A percentile compares a stretch with the other conserved stretches of the same genome.
phyloP scores from a whole-genome alignment of 1,140 invertebrate species.

The Drosophila kohkoa region DNA sequence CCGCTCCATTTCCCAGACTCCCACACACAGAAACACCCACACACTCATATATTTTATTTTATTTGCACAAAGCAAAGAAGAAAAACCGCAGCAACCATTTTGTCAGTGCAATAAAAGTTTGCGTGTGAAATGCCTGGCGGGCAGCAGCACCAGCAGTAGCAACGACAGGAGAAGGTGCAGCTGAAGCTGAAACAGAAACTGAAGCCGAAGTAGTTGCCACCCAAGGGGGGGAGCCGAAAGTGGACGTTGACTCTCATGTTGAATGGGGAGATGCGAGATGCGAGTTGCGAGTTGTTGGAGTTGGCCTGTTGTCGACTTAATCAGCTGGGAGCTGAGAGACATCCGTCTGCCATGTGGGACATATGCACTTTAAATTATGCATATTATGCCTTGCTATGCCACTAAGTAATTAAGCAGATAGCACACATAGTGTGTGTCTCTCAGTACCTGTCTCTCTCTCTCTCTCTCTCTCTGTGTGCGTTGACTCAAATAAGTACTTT shows the following conservation, averaged over 20 bases:
- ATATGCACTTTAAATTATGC: slow-evolving; percentile 82
- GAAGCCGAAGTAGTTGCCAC: not conserved
- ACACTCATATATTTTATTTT: slow-evolving; percentile 35
- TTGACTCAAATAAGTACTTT: slow-evolving; percentile 67
- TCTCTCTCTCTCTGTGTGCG: slow-evolving; percentile 29
- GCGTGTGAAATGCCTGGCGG: slow-evolving; percentile 75
- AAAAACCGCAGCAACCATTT: slow-evolving; percentile 69
- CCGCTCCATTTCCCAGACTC: slow-evolving; percentile 76
- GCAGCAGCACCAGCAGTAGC: slow-evolving; percentile 1
- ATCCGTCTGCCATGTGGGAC: slow-evolving; percentile 40
- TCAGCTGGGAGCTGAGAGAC: slow-evolving; percentile 62
- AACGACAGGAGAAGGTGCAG: slow-evolving; percentile 10
- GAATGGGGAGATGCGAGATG: no score
- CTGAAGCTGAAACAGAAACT: not conserved
- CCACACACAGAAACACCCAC: not conserved
- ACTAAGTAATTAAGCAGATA: slow-evolving; percentile 81
- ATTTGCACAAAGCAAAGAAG: slow-evolving; percentile 51
- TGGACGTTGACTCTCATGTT: no score
- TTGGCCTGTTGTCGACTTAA: slow-evolving; percentile 61
- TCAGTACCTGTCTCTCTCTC: slow-evolving; percentile 5
- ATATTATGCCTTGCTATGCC: slow-evolving; percentile 50
- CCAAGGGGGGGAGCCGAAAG: no score
- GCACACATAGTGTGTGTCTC: slow-evolving; percentile 20
- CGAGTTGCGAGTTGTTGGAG: not conserved
- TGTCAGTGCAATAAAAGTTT: slow-evolving; percentile 82